These are phyloP conservation scores for Pungitius pungitius DNA, from an alignment of 2,113 vertebrate species.

Conservation along the genomic window DNA sequence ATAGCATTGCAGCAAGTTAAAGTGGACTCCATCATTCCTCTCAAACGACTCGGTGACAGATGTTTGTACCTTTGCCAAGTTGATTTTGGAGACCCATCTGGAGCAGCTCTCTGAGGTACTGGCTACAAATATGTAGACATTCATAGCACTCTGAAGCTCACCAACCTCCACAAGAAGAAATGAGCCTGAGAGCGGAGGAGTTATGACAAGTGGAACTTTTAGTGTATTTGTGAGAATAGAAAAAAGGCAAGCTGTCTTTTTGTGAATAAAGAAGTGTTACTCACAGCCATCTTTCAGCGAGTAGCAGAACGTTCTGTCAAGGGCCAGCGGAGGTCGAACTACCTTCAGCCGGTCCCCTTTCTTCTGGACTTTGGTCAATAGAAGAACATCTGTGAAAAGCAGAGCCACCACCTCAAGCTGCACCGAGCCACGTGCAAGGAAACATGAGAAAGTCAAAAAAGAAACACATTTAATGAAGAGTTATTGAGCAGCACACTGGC, in stretches of 20 bases:
- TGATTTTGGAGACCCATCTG: slow-evolving; percentile 75
- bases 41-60: not conserved
- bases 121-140: slow-evolving; percentile 73
- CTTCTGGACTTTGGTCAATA: slow-evolving; percentile 86
- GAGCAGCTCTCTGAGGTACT: slow-evolving; percentile 69
- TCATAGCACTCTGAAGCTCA: slow-evolving; percentile 75
- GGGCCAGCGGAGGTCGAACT: slow-evolving; percentile 82
- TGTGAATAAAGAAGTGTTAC: slow-evolving; percentile 28
- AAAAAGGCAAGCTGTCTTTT: not conserved
- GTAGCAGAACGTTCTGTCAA: slow-evolving; percentile 80
- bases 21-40: not conserved
- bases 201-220: not conserved
- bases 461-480: not conserved
- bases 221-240: not conserved
- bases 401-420: slow-evolving; percentile 84
- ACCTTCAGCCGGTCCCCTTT: slow-evolving; percentile 83
- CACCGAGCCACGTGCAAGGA: not conserved
- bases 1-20: not conserved
- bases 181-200: slow-evolving; percentile 65
- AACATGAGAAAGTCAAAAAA: not conserved
- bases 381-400: slow-evolving; percentile 86
- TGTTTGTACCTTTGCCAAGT: slow-evolving; percentile 71
- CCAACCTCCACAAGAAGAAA: slow-evolving; percentile 80
- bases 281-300: slow-evolving; percentile 84
- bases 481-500: not conserved